Percentiles rank a stretch among this genome's conserved stretches.
These are phyloP conservation scores for Microchirus variegatus DNA, from an alignment of 2,797 vertebrate species.

Conservation along the genomic window DNA sequence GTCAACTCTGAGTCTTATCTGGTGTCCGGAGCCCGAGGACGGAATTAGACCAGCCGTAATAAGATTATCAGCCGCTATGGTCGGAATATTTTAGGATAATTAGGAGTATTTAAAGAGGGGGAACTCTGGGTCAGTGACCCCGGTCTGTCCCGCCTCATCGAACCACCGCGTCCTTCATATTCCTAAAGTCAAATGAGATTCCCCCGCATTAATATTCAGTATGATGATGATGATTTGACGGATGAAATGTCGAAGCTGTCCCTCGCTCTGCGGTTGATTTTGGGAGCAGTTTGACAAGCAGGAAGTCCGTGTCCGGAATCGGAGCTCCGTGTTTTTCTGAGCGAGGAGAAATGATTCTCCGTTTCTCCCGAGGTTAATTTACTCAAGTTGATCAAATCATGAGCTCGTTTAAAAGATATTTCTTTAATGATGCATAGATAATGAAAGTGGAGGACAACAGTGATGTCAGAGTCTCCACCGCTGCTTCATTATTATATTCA, in stretches of 20 bases:
- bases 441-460: too few species aligned
- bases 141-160: constrained; percentile 7
- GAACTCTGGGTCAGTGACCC: constrained; percentile 22
- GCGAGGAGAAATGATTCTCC: too few species aligned
- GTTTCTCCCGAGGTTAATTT: neutral
- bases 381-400: neutral
- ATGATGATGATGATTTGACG: constrained; percentile 39
- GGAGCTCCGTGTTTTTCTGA: too few species aligned
- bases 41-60: constrained; percentile 10
- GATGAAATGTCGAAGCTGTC: constrained; percentile 42
- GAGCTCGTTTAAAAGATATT: neutral
- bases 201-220: constrained; percentile 16
- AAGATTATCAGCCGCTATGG: constrained; percentile 28
- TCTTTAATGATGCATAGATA: too few species aligned
- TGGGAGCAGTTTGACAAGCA: neutral
- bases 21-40: constrained; percentile 23
- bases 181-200: constrained; percentile 6
- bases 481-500: too few species aligned
- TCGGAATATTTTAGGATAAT: constrained; percentile 9
- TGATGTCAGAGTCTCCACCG: too few species aligned
- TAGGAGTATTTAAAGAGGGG: constrained; percentile 22
- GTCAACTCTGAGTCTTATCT: constrained; percentile 34
- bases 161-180: neutral
- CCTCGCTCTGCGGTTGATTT: neutral
- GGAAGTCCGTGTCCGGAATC: neutral